Evolutionary conservation across 35 echinoderm and acorn worm genomes (phyloP), one percentile per base, ranked within the genome.

Genomic region (Chiridota heheva): DNA sequence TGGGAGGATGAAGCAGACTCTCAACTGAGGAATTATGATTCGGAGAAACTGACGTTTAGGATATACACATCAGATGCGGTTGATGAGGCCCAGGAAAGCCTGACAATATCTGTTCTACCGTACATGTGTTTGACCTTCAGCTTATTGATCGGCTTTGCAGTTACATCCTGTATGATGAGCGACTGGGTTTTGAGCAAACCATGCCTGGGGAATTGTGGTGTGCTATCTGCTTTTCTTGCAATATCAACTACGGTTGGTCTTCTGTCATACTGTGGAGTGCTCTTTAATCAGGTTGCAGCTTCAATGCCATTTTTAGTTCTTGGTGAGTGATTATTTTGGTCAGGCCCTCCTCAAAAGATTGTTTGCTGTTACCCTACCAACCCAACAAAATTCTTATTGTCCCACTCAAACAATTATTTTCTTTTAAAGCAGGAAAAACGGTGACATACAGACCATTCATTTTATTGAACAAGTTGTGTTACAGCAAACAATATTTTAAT

Each of bases 241-340:
- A 83, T 93, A 46, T 78, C 70, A 16, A 66, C 90, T 27, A 63
- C 90, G 7, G 44, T 82, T 29, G 90, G 90, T 26, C 72, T 88
- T 17, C 70, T 93, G 1, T 84, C 70, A 2, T 88, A 57, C 48
- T 69, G 80, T 51, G 90, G 90, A 17, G 40, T 93, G 31, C 70
- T 79, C 20, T 93, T 93, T 60, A 93, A 93, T 43, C 78, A 88
- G 40, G 84, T 93, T 1, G 72, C 80, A 17, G 80, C 81, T 3
- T 87, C 84, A 0, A 93, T 93, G 90, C 90, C 90, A 39, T 93
- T 93, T 27, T 60, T 93, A 25, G 83, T 88, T 56, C 45, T 93
- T 2, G 90, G 90, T 93, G 49, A 84, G 90, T 83, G 33, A 36
- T 3, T 24, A n/a, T n/a, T n/a, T n/a, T n/a, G n/a, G n/a, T n/a